Evolutionary conservation across 2,113 vertebrate species (phyloP), one percentile per base, ranked within the genome.

Genomic region (Corythoichthys haematopterus): DNA sequence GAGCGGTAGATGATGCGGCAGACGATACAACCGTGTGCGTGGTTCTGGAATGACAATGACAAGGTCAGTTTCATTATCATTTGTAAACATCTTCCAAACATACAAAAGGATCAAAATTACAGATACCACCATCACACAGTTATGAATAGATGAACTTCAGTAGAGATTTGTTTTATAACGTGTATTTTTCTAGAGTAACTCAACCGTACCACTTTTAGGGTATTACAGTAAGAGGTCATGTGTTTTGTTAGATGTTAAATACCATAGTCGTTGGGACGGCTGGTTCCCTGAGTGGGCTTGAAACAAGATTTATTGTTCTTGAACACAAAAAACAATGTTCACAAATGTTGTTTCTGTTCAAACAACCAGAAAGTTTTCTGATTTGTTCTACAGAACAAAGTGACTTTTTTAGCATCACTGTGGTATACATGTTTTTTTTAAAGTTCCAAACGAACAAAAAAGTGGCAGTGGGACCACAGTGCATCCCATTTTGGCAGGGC

Each of bases 1-100:
- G 97, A 98, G 35, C 92, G 93, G 69, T 89, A 93, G 84, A 97
- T 95, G 89, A 97, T 94, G 0, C 93, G 93, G 72, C 96, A 99
- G 0, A 90, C 90, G 0, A 95, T 90, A 81, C 97, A 98, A 0
- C 84, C 69, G 1, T 85, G 92, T 72, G 95, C 94, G 0, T 97
- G 96, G 55, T 95, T 95, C 97, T 99, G 89, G 9, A 81, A 79
- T 38, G 2, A 6, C 55, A n/a, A 28, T 28, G 20, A 28, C 20
- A 28, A 28, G 20, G 20, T 28, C 20, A 28, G 20, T 28, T 28
- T 28, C 20, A 28, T 28, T 28, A 28, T 28, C 20, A 28, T 28
- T 28, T 28, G 20, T 28, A 28, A 28, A 28, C 20, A 28, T 28
- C 20, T 28, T 28, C 20, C 20, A 28, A 28, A 28, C 20, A 28